Evolutionary conservation across 2,113 vertebrate genomes (phyloP).

Genomic region (Pluvialis apricaria): DNA sequence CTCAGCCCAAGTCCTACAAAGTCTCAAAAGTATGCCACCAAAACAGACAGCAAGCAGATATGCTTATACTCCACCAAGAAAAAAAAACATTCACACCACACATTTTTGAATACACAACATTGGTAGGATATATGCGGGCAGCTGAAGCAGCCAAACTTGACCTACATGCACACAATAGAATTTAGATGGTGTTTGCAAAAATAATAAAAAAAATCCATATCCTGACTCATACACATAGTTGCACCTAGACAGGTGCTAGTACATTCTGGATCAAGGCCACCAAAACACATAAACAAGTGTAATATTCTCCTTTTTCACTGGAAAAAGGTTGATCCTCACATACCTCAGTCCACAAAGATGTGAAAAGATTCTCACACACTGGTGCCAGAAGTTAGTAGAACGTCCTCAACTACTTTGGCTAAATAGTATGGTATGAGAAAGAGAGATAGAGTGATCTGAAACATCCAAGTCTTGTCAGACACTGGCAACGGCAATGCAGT

Average conservation of each 20-base stretch:
- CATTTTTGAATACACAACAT: neutral
- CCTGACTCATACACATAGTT: neutral
- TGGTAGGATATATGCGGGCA: rapidly evolving
- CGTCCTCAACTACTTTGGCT: neutral
- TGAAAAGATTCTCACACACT: neutral
- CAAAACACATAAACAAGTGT: neutral
- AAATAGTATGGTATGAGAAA: neutral
- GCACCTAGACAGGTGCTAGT: neutral
- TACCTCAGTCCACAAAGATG: neutral
- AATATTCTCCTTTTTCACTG: neutral
- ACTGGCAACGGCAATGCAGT: rapidly evolving
- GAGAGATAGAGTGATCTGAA: rapidly evolving
- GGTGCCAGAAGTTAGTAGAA: neutral
- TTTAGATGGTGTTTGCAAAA: neutral
- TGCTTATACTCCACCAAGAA: neutral
- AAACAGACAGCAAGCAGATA: neutral
- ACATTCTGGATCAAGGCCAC: neutral
- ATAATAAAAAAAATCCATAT: neutral
- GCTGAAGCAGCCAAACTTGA: neutral
- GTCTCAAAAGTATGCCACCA: neutral
- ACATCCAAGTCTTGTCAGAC: neutral
- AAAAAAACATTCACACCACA: neutral
- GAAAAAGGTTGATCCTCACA: neutral
- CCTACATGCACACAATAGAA: neutral
- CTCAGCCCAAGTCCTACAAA: neutral